Conservation (phyloP, 2,888 invertebrate species). For the Endotricha flammealis region DNA sequence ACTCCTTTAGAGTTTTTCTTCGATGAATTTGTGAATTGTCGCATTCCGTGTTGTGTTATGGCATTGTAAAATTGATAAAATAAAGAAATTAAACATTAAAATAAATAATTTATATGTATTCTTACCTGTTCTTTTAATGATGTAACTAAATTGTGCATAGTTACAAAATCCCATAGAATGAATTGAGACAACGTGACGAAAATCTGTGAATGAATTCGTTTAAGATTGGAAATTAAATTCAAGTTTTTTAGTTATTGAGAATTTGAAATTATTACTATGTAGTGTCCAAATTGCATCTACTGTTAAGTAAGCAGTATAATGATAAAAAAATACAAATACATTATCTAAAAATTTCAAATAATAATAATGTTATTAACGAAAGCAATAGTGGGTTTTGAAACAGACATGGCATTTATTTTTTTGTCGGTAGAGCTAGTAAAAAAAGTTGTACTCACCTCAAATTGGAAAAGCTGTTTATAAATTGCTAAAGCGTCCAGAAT, state of each 20-base stretch:
- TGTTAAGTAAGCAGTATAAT: too few species aligned
- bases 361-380: too few species aligned
- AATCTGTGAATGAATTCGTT: slow-evolving; percentile 34
- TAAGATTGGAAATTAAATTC: background rate
- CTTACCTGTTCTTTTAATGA: slow-evolving; percentile 43
- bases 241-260: too few species aligned
- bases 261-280: too few species aligned
- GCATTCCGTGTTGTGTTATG: too few species aligned
- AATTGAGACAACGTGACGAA: slow-evolving; percentile 39
- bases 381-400: too few species aligned
- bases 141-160: slow-evolving; percentile 40
- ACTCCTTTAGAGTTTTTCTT: too few species aligned
- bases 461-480: slow-evolving; percentile 37
- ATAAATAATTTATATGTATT: slow-evolving; percentile 10
- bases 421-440: background rate
- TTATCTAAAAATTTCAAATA: too few species aligned
- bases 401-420: too few species aligned
- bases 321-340: slow-evolving; percentile 1
- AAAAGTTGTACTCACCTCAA: slow-evolving; percentile 34
- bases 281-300: too few species aligned
- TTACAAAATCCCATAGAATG: slow-evolving; percentile 37
- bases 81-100: background rate
- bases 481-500: slow-evolving; percentile 39
- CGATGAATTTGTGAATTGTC: too few species aligned
- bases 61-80: too few species aligned